A percentile compares a stretch with the other conserved stretches of the same genome.
Evolutionary conservation across 2,113 vertebrate species (phyloP).

Genomic region (Aleadryas rufinucha): DNA sequence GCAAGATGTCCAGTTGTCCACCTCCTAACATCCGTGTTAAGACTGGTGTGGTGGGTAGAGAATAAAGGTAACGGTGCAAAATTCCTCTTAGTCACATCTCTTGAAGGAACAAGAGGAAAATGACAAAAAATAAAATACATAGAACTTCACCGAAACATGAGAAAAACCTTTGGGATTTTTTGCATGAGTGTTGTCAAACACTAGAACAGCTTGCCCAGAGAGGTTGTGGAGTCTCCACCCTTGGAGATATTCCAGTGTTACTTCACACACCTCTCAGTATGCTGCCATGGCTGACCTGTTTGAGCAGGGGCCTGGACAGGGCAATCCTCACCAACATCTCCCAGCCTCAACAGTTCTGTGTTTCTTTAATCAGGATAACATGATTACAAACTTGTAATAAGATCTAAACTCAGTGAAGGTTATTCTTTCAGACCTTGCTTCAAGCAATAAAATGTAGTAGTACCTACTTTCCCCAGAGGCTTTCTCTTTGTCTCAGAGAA

Average conservation of each 20-base stretch:
- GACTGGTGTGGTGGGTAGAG: background rate
- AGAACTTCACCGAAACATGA: background rate
- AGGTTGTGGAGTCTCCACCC: background rate
- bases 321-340: background rate
- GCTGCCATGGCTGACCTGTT: background rate
- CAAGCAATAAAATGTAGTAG: background rate
- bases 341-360: background rate
- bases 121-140: background rate
- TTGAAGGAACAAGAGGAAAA: background rate
- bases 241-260: background rate
- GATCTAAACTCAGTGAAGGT: background rate
- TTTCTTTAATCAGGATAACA: background rate
- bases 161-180: background rate
- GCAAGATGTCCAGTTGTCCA: background rate
- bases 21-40: background rate
- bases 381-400: background rate
- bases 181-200: background rate
- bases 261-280: background rate
- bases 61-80: background rate
- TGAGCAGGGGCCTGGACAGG: background rate
- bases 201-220: background rate
- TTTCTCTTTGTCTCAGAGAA: background rate
- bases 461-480: background rate
- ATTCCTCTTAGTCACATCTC: background rate
- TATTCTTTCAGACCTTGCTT: background rate